Percentiles rank a stretch among this genome's conserved stretches.
phyloP scores from a whole-genome alignment of 2,888 invertebrate genomes.

The Phyto melanocephala region DNA sequence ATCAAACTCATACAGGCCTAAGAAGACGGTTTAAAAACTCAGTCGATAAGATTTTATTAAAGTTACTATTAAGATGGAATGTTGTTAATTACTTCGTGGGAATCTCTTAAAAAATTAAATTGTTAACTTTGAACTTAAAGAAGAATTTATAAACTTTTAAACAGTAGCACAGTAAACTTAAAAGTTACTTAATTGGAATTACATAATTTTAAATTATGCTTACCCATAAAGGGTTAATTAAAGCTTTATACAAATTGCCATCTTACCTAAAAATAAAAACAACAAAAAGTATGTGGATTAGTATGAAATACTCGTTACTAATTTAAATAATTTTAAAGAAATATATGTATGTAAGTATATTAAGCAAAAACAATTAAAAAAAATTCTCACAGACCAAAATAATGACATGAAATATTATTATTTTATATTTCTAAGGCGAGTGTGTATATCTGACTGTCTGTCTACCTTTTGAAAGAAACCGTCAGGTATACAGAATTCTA shows the following conservation, averaged over 20 bases:
- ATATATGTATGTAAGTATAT: no score
- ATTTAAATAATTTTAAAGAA: not conserved
- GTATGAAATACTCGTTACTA: not conserved
- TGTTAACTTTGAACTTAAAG: no score
- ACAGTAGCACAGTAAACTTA: no score
- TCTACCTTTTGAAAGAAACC: constrained; percentile 6
- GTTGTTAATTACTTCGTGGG: no score
- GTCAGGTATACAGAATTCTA: constrained; percentile 30
- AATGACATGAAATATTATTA: constrained; percentile 26
- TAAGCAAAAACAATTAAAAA: constrained; percentile 9
- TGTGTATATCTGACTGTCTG: not conserved
- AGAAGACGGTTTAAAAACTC: no score
- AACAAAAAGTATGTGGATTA: not conserved
- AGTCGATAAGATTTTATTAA: no score
- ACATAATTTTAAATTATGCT: no score
- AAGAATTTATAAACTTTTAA: no score
- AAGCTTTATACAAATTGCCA: not conserved
- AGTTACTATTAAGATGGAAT: no score
- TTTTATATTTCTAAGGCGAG: not conserved
- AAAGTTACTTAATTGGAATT: no score
- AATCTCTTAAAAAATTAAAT: no score
- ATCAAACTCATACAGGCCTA: no score
- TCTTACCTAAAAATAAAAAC: constrained; percentile 17
- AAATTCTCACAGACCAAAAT: constrained; percentile 30
- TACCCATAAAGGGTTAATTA: not conserved